Evolutionary conservation across 2,797 vertebrate species (phyloP).

Genomic region (Acanthopagrus latus): DNA sequence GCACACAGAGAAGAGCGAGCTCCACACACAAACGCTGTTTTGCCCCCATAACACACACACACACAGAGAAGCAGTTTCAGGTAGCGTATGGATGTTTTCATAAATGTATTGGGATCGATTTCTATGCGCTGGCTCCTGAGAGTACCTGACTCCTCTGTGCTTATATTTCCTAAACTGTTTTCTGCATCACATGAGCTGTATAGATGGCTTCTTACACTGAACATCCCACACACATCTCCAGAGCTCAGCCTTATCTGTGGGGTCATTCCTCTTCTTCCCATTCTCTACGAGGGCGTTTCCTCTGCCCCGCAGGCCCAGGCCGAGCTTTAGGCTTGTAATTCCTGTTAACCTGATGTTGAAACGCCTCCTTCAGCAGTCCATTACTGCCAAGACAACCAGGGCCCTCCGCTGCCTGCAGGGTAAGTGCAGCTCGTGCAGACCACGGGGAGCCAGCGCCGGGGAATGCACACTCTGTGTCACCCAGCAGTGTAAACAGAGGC

Average conservation of each 20-base stretch:
- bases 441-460: constrained; percentile 72
- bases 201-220: constrained; percentile 26
- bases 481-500: constrained; percentile 79
- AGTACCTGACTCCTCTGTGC: constrained; percentile 35
- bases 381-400: constrained; percentile 82
- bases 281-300: constrained; percentile 78
- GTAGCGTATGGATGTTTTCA: constrained; percentile 38
- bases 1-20: constrained; percentile 33
- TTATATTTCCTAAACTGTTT: constrained; percentile 50
- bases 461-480: constrained; percentile 76
- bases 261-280: constrained; percentile 76
- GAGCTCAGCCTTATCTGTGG: constrained; percentile 64
- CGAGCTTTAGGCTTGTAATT: constrained; percentile 79
- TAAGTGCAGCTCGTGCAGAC: constrained; percentile 77
- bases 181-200: constrained; percentile 37
- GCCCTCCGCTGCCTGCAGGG: constrained; percentile 72
- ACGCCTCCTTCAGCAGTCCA: constrained; percentile 83
- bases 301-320: constrained; percentile 69
- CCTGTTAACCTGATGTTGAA: constrained; percentile 84
- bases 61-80: constrained; percentile 30
- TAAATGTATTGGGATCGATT: constrained; percentile 41
- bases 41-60: neutral
- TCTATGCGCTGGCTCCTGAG: constrained; percentile 23
- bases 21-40: constrained; percentile 13
- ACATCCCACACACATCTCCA: constrained; percentile 56